Percentiles rank a stretch among this genome's conserved stretches.
Evolutionary conservation across 1,140 invertebrate species (phyloP).

Genomic region (Drosophila sucinea): DNA sequence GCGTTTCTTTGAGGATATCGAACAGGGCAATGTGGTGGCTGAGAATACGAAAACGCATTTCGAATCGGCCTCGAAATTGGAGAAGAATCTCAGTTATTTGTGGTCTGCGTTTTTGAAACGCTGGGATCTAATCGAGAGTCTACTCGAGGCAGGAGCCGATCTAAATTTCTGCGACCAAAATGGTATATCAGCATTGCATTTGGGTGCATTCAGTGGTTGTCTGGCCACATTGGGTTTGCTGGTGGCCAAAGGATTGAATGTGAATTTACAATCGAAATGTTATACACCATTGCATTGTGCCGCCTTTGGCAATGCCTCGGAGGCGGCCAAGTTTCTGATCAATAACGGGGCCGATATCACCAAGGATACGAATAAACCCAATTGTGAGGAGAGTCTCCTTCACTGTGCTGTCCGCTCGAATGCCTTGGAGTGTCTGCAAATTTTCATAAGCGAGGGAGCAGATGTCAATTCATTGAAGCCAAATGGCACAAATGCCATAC

Average conservation of each 20-base stretch:
- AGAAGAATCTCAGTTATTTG: conserved; percentile 88
- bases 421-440: conserved; percentile 88
- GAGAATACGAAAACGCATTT: conserved; percentile 85
- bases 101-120: conserved; percentile 89
- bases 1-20: conserved; percentile 88
- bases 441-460: conserved; percentile 88
- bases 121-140: conserved; percentile 85
- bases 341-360: conserved; percentile 86
- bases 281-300: conserved; percentile 92
- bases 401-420: conserved; percentile 91
- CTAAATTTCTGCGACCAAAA: conserved; percentile 87
- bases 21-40: conserved; percentile 86
- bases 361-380: conserved; percentile 85
- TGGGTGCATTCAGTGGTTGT: conserved; percentile 90
- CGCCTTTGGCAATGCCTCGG: conserved; percentile 90
- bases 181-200: conserved; percentile 88
- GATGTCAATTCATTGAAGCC: conserved; percentile 88
- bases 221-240: conserved; percentile 88
- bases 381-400: conserved; percentile 89
- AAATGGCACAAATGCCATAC: conserved; percentile 89
- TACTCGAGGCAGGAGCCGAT: conserved; percentile 87
- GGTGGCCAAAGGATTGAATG: conserved; percentile 87
- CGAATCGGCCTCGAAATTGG: conserved; percentile 85
- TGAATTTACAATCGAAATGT: conserved; percentile 87
- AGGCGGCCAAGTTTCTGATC: conserved; percentile 89